Conservation (phyloP, 2,888 invertebrate genomes). For the Phymatocera aterrima region DNA sequence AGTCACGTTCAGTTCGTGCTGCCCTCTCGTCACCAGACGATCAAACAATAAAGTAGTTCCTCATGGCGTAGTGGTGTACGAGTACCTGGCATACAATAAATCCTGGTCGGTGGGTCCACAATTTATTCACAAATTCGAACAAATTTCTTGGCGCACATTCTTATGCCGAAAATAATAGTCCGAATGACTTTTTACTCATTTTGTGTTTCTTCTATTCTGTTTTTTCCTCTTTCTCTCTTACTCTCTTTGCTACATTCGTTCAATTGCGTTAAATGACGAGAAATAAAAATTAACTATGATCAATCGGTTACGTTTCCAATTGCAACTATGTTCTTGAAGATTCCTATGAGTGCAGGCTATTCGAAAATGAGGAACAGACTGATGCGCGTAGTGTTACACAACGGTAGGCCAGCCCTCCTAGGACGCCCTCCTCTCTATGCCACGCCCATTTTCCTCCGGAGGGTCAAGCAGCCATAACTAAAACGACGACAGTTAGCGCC, state of each 20-base stretch:
- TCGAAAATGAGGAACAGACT: background rate
- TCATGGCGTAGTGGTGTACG: constrained; percentile 59
- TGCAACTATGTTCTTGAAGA: background rate
- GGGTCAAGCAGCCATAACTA: constrained; percentile 73
- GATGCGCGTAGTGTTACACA: constrained; percentile 33
- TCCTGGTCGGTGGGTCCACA: too few species aligned
- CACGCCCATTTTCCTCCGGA: constrained; percentile 69
- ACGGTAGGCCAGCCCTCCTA: constrained; percentile 28
- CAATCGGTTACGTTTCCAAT: too few species aligned
- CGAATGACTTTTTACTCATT: background rate
- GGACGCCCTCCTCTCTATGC: constrained; percentile 51
- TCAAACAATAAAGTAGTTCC: constrained; percentile 62
- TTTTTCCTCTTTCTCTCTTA: background rate
- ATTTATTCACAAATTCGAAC: background rate
- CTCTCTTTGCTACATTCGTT: too few species aligned
- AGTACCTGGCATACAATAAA: background rate
- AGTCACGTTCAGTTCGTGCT: constrained; percentile 59
- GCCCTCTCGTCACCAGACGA: constrained; percentile 65
- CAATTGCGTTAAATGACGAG: too few species aligned
- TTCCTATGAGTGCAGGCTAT: background rate
- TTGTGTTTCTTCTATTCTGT: background rate
- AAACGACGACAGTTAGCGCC: constrained; percentile 66
- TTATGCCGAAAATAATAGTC: background rate
- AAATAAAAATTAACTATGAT: too few species aligned
- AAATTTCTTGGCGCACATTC: background rate